These are phyloP conservation scores for Cyprinodon tularosa DNA, from an alignment of 2,113 vertebrate genomes.

Conservation along the genomic window DNA sequence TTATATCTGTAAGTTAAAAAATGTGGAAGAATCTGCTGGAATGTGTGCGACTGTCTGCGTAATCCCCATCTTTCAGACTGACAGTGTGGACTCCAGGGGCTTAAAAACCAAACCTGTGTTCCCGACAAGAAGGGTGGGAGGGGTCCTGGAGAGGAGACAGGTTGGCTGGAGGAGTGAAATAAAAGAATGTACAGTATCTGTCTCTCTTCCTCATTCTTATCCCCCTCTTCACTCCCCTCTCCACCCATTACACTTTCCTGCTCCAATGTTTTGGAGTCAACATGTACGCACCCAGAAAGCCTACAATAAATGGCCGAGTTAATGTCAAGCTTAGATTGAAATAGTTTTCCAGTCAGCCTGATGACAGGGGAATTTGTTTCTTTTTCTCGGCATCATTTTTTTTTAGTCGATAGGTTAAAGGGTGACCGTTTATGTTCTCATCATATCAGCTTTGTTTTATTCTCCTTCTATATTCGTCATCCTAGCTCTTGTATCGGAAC, in stretches of 20 bases:
- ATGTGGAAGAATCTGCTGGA: neutral
- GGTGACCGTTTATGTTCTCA: slow-evolving; percentile 20
- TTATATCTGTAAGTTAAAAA: neutral
- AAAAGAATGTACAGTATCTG: slow-evolving; percentile 55
- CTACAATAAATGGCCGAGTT: slow-evolving; percentile 36
- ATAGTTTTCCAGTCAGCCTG: slow-evolving; percentile 37
- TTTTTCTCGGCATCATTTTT: slow-evolving; percentile 23
- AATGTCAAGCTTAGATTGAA: slow-evolving; percentile 63
- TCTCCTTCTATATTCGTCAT: neutral
- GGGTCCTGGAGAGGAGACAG: slow-evolving; percentile 56
- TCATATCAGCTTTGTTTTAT: neutral
- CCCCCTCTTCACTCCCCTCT: slow-evolving; percentile 26
- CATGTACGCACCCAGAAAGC: neutral
- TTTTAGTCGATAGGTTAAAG: slow-evolving; percentile 33
- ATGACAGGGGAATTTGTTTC: slow-evolving; percentile 55
- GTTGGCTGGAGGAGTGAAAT: slow-evolving; percentile 58
- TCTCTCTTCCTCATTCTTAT: slow-evolving; percentile 21
- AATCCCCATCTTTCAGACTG: slow-evolving; percentile 8
- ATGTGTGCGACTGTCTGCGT: slow-evolving; percentile 2
- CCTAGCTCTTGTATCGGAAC: neutral
- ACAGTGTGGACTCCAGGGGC: slow-evolving; percentile 53
- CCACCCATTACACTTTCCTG: slow-evolving; percentile 9
- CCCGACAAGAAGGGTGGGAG: slow-evolving; percentile 63
- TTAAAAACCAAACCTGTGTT: slow-evolving; percentile 46
- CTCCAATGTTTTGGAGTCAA: slow-evolving; percentile 20